Conservation (phyloP, 2,888 invertebrate species). For the Philaethria dido region DNA sequence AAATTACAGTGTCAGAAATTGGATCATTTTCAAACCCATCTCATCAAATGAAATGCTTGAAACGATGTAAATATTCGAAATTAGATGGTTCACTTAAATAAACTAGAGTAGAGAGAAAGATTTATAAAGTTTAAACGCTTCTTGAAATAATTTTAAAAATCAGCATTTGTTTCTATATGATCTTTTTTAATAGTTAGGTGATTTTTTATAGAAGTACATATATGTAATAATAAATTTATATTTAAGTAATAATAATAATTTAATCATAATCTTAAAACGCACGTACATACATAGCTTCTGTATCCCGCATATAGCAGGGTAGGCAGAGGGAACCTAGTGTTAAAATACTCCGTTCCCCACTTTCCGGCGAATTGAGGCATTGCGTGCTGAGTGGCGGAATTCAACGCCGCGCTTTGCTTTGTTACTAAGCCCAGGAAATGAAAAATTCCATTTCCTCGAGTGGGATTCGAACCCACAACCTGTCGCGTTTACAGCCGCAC, state of each 20-base stretch:
- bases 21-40: slow-evolving; percentile 41
- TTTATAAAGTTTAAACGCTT: background rate
- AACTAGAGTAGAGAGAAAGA: slow-evolving; percentile 26
- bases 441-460: too few relatives aligned
- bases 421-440: too few relatives aligned
- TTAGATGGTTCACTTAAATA: slow-evolving; percentile 36
- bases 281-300: too few relatives aligned
- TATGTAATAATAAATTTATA: background rate
- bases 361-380: too few relatives aligned
- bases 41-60: slow-evolving; percentile 40
- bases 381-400: too few relatives aligned
- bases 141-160: background rate
- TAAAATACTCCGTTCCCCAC: too few relatives aligned
- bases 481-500: too few relatives aligned
- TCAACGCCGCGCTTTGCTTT: too few relatives aligned
- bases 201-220: background rate
- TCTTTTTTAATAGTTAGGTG: background rate
- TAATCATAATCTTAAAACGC: background rate
- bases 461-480: too few relatives aligned
- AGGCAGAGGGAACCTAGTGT: too few relatives aligned
- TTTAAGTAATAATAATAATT: background rate
- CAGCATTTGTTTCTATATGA: background rate
- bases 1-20: slow-evolving; percentile 32
- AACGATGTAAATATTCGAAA: slow-evolving; percentile 38
- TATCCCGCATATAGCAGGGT: too few relatives aligned